A percentile compares a stretch with the other conserved stretches of the same genome.
These are phyloP conservation scores for Montipora sp. DNA, from an alignment of 64 coral and sea anemone genomes.

Conservation along the genomic window DNA sequence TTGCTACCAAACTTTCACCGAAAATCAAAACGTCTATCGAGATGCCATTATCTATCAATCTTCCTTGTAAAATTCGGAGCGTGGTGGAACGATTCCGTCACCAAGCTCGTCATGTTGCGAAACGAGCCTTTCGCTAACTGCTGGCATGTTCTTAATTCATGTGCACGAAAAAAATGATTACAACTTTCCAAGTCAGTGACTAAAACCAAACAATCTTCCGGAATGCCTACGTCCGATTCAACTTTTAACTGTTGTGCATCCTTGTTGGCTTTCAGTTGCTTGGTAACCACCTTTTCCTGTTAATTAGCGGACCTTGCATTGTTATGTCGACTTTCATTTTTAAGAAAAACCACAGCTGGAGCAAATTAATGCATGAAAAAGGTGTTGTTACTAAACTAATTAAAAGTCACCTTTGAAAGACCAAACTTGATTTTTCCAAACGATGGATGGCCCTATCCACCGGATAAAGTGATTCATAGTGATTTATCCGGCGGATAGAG, in stretches of 20 bases:
- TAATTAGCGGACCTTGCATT: too few relatives aligned
- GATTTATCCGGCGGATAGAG: too few relatives aligned
- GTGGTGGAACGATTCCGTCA: background rate
- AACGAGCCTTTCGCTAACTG: background rate
- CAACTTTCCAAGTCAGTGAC: background rate
- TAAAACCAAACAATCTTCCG: background rate
- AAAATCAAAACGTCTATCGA: background rate
- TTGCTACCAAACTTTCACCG: conserved; percentile 10
- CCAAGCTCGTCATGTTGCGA: background rate
- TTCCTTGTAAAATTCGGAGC: background rate
- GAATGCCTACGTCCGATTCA: background rate
- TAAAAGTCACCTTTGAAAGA: too few relatives aligned
- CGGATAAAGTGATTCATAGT: too few relatives aligned
- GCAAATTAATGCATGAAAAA: too few relatives aligned
- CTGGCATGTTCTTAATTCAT: background rate
- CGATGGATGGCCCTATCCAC: too few relatives aligned
- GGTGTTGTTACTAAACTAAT: too few relatives aligned
- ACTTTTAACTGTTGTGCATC: background rate
- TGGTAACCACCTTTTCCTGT: background rate
- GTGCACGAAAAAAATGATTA: background rate
- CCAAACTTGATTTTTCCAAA: too few relatives aligned
- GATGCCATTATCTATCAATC: background rate
- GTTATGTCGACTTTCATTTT: too few relatives aligned
- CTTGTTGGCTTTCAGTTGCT: conserved; percentile 11
- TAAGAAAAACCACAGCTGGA: too few relatives aligned